A percentile compares a stretch with the other conserved stretches of the same genome.
phyloP scores from a whole-genome alignment of 2,113 vertebrate genomes.

The Saguinus imperator region DNA sequence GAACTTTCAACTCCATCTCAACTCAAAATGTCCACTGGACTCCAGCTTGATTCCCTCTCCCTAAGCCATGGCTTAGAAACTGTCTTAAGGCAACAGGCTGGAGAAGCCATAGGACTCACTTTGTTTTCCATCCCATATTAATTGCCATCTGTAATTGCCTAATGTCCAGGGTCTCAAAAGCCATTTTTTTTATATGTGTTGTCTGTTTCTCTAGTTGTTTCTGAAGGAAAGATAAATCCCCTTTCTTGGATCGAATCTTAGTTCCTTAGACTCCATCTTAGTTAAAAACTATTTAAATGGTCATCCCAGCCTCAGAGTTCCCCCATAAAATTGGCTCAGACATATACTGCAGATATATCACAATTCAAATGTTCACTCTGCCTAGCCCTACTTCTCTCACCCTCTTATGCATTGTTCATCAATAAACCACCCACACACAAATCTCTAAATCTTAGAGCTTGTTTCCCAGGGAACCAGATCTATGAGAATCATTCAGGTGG shows the following conservation, averaged over 20 bases:
- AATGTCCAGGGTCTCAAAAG: neutral
- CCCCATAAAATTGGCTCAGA: neutral
- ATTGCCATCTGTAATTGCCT: neutral
- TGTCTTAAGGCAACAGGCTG: neutral
- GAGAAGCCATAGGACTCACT: neutral
- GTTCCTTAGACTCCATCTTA: neutral
- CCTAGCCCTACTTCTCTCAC: neutral
- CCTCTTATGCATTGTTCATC: neutral
- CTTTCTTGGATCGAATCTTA: no score
- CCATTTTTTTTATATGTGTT: neutral
- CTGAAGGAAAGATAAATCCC: neutral
- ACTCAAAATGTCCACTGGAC: neutral
- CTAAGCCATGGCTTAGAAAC: neutral
- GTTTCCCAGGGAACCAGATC: neutral
- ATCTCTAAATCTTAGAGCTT: neutral
- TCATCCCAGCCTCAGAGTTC: neutral
- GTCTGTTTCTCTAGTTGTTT: neutral
- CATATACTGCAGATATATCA: neutral
- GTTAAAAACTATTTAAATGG: neutral
- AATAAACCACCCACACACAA: neutral
- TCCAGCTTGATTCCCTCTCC: neutral
- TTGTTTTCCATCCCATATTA: neutral
- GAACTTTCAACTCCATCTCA: neutral
- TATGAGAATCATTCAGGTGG: neutral
- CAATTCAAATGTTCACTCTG: neutral